These are phyloP conservation scores for Orbicella faveolata DNA, from an alignment of 64 coral and sea anemone species.

Conservation along the genomic window DNA sequence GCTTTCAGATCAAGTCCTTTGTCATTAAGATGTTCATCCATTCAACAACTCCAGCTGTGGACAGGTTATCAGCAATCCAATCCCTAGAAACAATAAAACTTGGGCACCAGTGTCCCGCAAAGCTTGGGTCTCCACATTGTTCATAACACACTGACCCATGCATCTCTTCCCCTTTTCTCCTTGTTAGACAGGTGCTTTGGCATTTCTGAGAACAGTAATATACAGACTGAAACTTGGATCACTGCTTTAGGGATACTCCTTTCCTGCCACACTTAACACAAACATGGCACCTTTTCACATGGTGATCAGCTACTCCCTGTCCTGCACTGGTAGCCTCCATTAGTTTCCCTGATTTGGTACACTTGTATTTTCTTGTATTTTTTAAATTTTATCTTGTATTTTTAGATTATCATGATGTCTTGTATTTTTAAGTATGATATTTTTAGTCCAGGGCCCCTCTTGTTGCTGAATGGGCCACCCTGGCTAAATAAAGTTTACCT, in stretches of 20 bases:
- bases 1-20: no score
- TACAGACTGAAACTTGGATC: conserved; percentile 3
- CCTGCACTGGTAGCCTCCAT: conserved; percentile 63
- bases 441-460: no score
- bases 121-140: background rate
- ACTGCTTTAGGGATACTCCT: conserved; percentile 28
- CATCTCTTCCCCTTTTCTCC: conserved; percentile 18
- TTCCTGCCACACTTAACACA: conserved; percentile 43
- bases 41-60: background rate
- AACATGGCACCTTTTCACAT: conserved; percentile 23
- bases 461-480: no score
- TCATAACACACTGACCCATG: conserved; percentile 8
- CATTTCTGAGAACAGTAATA: conserved; percentile 35
- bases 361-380: no score
- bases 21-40: no score
- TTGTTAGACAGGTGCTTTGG: conserved; percentile 4
- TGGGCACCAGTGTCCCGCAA: conserved; percentile 28
- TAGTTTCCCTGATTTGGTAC: conserved; percentile 33
- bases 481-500: no score
- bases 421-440: no score
- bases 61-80: conserved; percentile 19
- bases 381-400: no score
- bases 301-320: conserved; percentile 62
- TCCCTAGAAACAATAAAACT: conserved; percentile 18
- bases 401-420: no score